phyloP scores from a whole-genome alignment of 2,888 invertebrate species.

The Ctenicera cuprea region DNA sequence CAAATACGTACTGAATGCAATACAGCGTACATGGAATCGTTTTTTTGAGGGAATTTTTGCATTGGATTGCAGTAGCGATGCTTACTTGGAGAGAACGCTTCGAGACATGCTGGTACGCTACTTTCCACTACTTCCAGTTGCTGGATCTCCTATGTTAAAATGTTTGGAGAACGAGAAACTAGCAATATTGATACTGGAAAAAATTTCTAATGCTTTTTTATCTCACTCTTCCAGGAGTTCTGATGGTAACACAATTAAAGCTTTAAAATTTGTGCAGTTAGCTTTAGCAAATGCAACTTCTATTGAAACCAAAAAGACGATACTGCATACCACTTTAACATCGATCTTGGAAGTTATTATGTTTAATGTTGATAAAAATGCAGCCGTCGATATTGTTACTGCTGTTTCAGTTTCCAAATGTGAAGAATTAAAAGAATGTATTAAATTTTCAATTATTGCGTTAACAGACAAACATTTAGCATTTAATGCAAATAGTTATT shows the following conservation, averaged over 20 bases:
- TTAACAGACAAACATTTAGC: conserved; percentile 72
- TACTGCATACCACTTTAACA: conserved; percentile 61
- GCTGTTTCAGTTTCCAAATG: conserved; percentile 61
- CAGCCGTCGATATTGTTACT: conserved; percentile 64
- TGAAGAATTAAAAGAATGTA: conserved; percentile 60
- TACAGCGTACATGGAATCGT: conserved; percentile 75
- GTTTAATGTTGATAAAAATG: conserved; percentile 65
- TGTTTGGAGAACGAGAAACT: conserved; percentile 62
- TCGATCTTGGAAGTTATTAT: conserved; percentile 67
- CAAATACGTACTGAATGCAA: conserved; percentile 70
- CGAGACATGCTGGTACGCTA: conserved; percentile 72
- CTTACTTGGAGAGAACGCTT: conserved; percentile 72
- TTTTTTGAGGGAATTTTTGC: conserved; percentile 74
- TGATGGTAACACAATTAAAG: conserved; percentile 65
- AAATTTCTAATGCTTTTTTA: conserved; percentile 64
- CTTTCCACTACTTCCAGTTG: conserved; percentile 65
- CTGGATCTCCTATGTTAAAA: conserved; percentile 65
- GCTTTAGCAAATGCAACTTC: conserved; percentile 62
- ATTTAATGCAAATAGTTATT: conserved; percentile 70
- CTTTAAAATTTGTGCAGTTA: conserved; percentile 64
- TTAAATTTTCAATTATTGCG: conserved; percentile 63
- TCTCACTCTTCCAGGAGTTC: conserved; percentile 64
- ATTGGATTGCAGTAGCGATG: conserved; percentile 72
- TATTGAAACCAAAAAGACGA: conserved; percentile 41
- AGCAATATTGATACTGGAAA: conserved; percentile 64